phyloP scores from a whole-genome alignment of 1,140 invertebrate genomes.

The Glomeris maerens region DNA sequence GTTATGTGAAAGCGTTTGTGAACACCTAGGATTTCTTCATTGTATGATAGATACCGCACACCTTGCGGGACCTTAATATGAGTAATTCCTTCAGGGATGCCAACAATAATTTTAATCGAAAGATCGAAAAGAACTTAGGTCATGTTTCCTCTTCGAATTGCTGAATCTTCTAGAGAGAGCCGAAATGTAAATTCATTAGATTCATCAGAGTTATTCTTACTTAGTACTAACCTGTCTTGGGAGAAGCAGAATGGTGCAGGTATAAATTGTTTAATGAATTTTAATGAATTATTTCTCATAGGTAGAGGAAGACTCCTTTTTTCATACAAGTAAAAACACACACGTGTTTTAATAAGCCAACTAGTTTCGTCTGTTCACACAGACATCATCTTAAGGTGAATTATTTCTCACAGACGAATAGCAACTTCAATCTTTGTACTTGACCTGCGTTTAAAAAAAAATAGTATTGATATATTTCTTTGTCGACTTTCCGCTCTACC shows the following conservation, averaged over 20 bases:
- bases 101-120: too few species aligned
- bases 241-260: not conserved
- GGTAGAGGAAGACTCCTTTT: too few species aligned
- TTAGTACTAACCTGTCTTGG: not conserved
- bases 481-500: slow-evolving; percentile 12
- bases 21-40: not conserved
- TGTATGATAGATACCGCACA: not conserved
- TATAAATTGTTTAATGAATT: not conserved
- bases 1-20: not conserved
- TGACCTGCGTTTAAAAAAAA: slow-evolving; percentile 13
- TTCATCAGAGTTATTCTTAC: not conserved
- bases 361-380: too few species aligned
- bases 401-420: too few species aligned
- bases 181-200: not conserved
- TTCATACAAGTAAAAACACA: too few species aligned
- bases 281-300: not conserved
- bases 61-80: not conserved
- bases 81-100: not conserved
- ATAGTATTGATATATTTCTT: slow-evolving; percentile 16
- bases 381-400: too few species aligned
- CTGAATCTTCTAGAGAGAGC: not conserved
- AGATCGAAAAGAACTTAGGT: not conserved
- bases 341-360: too few species aligned
- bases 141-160: not conserved
- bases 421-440: slow-evolving; percentile 10